phyloP scores from a whole-genome alignment of 2,797 vertebrate genomes.

The Pangasius macronema region DNA sequence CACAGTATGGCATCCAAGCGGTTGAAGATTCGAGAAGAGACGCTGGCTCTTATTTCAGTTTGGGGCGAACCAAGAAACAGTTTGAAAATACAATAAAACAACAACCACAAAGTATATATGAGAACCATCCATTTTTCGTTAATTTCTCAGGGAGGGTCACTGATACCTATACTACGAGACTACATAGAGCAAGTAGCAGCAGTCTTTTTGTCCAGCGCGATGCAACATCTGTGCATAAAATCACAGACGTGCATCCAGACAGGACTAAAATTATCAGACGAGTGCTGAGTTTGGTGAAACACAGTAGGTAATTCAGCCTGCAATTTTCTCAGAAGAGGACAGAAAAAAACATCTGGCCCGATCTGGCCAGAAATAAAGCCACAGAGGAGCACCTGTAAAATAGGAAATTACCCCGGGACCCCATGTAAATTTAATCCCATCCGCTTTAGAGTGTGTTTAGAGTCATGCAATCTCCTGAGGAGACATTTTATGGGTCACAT shows the following conservation, averaged over 20 bases:
- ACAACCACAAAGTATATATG: background rate
- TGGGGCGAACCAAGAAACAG: background rate
- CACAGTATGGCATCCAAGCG: background rate
- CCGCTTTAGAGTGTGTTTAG: background rate
- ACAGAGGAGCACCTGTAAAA: no score
- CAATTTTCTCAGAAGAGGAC: no score
- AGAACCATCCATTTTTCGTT: background rate
- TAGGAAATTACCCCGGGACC: no score
- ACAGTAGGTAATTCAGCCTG: background rate
- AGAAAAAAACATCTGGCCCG: no score
- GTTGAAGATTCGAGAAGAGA: background rate
- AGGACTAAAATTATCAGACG: background rate
- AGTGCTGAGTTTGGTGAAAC: background rate
- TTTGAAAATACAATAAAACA: background rate
- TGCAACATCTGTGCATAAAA: background rate
- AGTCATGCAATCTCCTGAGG: background rate
- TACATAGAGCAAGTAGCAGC: background rate
- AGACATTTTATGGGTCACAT: background rate
- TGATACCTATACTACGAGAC: background rate
- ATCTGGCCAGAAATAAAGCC: no score
- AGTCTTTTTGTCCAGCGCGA: background rate
- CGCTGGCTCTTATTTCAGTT: background rate
- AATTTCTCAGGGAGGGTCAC: background rate
- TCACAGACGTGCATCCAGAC: background rate
- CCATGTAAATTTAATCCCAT: no score